Evolutionary conservation across 1,140 invertebrate genomes (phyloP).

Genomic region (Drosophila setifemur): DNA sequence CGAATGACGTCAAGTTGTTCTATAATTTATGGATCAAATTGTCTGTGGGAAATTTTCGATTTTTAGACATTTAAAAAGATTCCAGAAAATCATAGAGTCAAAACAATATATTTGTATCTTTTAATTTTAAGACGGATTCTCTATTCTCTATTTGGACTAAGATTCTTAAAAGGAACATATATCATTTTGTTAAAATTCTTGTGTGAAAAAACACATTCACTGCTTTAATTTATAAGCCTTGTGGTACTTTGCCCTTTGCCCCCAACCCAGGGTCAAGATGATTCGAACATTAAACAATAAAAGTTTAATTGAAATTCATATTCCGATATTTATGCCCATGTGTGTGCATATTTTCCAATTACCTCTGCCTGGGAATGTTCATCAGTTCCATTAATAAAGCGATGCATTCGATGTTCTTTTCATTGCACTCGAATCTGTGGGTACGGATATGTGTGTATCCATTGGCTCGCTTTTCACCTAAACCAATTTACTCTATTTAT

Average conservation of each 20-base stretch:
- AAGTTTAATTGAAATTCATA: conserved; percentile 47
- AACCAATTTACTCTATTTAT: conserved; percentile 39
- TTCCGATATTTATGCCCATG: conserved; percentile 1
- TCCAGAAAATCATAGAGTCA: conserved; percentile 11
- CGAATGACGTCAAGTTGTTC: conserved; percentile 39
- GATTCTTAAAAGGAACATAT: too few species aligned
- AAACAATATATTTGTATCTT: not conserved
- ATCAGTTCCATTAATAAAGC: conserved; percentile 35
- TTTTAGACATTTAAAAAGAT: conserved; percentile 17
- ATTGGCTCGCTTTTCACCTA: conserved; percentile 11
- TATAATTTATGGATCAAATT: conserved; percentile 38
- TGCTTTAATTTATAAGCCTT: conserved; percentile 15
- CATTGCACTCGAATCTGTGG: conserved; percentile 25
- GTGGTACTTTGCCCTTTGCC: conserved; percentile 34
- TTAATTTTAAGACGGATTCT: too few species aligned
- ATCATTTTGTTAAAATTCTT: not conserved
- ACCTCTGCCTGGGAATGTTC: conserved; percentile 5
- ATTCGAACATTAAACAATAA: conserved; percentile 37
- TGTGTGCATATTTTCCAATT: conserved; percentile 41
- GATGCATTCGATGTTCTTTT: conserved; percentile 43
- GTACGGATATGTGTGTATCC: conserved; percentile 21
- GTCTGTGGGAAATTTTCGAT: conserved; percentile 11
- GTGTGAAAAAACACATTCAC: not conserved
- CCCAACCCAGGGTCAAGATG: conserved; percentile 16
- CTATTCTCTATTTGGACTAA: not conserved